Evolutionary conservation across 1,140 invertebrate species (phyloP), one percentile per base, ranked within the genome.

Genomic region (Drosophila murphyi): DNA sequence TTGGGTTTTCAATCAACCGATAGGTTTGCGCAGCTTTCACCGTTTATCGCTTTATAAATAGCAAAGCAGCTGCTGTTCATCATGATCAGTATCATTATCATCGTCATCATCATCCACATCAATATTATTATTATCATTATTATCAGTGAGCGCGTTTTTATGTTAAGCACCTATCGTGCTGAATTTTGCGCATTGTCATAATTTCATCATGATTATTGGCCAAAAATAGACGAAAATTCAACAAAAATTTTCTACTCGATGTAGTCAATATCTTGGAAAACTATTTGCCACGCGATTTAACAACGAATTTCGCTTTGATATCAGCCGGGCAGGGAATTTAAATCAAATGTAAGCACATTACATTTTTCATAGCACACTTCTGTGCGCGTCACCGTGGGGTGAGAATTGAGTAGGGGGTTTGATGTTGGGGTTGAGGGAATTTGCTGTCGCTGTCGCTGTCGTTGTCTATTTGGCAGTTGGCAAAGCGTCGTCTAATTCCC

Each of bases 221-320:
- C 59, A 63, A 87, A 86, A 78, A 86, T 85, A 85, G 73, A 72
- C 73, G 67, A 64, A 6, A 62, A 71, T 70, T 68, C 62, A 28
- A 37, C n/a, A 51, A 67, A 51, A 51, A 67, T 61, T 52, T 59
- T 60, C 56, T 51, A 51, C 34, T 31, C 12, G 41, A 50, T 35
- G 28, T 59, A 61, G 57, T 61, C 28, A 64, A 34, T 43, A n/a
- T 43, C 10, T 43, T 80, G 56, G 32, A 41, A 72, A 89, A 89
- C 85, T 89, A 89, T 89, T 89, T 89, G 80, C 85, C 85, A 54
- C 37, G 71, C 85, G 85, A 89, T 89, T 89, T 81, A 89, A 81
- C 85, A 72, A 35, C 45, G 68, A 78, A 89, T 79, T 85, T 85
- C 78, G 70, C 85, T 89, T 89, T 89, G 85, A 89, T 89, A 89